Evolutionary conservation across 2,888 invertebrate species (phyloP).

Genomic region (Cerceris ruficornis): DNA sequence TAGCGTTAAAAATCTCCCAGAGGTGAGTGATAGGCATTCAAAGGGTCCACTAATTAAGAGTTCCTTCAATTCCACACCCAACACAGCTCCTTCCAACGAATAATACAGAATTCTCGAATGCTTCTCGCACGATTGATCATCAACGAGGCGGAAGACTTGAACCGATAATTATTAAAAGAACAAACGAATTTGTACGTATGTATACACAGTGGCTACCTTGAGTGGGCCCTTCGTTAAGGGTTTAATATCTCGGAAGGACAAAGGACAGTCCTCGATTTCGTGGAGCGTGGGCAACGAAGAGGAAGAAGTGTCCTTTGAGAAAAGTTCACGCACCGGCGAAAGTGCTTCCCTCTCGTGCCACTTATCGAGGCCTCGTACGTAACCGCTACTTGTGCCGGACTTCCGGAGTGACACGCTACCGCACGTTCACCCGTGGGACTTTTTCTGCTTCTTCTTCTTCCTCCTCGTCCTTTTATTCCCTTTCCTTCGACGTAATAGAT

Average conservation of each 20-base stretch:
- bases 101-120: too few relatives aligned
- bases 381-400: slow-evolving; percentile 41
- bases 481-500: not conserved
- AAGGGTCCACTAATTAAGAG: too few relatives aligned
- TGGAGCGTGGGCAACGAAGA: not conserved
- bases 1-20: too few relatives aligned
- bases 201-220: too few relatives aligned
- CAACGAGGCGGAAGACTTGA: too few relatives aligned
- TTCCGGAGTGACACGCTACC: slow-evolving; percentile 32
- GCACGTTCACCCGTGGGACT: slow-evolving; percentile 2
- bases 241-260: not conserved
- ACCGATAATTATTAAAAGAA: too few relatives aligned
- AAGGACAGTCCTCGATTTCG: not conserved
- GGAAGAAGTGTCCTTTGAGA: slow-evolving; percentile 7
- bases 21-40: too few relatives aligned
- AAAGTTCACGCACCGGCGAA: slow-evolving; percentile 30
- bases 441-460: not conserved
- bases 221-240: too few relatives aligned
- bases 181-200: too few relatives aligned
- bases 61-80: too few relatives aligned
- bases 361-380: slow-evolving; percentile 25
- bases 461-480: not conserved
- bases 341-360: slow-evolving; percentile 27
- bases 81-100: too few relatives aligned
- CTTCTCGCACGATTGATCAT: too few relatives aligned